A percentile compares a stretch with the other conserved stretches of the same genome.
phyloP scores from a whole-genome alignment of 2,888 invertebrate genomes.

The Leptogaster cylindrica region DNA sequence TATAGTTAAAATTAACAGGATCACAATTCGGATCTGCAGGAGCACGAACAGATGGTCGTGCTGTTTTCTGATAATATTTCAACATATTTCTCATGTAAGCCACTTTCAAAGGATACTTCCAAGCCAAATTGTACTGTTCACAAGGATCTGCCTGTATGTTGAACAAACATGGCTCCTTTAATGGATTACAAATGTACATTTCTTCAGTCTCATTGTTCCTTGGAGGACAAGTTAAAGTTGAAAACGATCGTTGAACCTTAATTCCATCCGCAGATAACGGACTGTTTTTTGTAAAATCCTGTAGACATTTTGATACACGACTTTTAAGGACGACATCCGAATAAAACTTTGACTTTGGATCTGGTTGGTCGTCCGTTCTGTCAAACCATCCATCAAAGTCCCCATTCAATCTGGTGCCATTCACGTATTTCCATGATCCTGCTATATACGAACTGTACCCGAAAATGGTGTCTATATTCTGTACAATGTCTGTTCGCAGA shows the following conservation, averaged over 20 bases:
- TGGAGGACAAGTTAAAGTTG: slow-evolving; percentile 52
- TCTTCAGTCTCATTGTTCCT: slow-evolving; percentile 41
- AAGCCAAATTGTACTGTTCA: slow-evolving; percentile 60
- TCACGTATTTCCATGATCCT: slow-evolving; percentile 56
- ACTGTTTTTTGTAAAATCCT: slow-evolving; percentile 40
- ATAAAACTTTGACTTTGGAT: slow-evolving; percentile 54
- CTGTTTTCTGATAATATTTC: slow-evolving; percentile 60
- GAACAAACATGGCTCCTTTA: slow-evolving; percentile 62
- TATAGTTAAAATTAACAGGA: slow-evolving; percentile 65
- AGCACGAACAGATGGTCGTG: slow-evolving; percentile 62
- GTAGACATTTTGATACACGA: slow-evolving; percentile 49
- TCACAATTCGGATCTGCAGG: slow-evolving; percentile 64
- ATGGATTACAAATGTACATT: slow-evolving; percentile 55
- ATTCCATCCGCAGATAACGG: slow-evolving; percentile 21
- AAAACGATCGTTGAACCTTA: slow-evolving; percentile 50
- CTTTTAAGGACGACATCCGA: slow-evolving; percentile 51
- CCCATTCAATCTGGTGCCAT: slow-evolving; percentile 55
- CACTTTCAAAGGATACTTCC: slow-evolving; percentile 52
- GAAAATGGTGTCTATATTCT: slow-evolving; percentile 74
- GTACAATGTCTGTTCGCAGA: slow-evolving; percentile 57
- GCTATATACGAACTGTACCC: slow-evolving; percentile 53
- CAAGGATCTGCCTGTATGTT: slow-evolving; percentile 65
- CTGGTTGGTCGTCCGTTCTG: slow-evolving; percentile 51
- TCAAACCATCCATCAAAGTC: slow-evolving; percentile 51
- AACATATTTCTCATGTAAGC: slow-evolving; percentile 62